Percentiles rank a stretch among this genome's conserved stretches.
Conservation (phyloP, 2,888 invertebrate species). For the Drosophila monieri region DNA sequence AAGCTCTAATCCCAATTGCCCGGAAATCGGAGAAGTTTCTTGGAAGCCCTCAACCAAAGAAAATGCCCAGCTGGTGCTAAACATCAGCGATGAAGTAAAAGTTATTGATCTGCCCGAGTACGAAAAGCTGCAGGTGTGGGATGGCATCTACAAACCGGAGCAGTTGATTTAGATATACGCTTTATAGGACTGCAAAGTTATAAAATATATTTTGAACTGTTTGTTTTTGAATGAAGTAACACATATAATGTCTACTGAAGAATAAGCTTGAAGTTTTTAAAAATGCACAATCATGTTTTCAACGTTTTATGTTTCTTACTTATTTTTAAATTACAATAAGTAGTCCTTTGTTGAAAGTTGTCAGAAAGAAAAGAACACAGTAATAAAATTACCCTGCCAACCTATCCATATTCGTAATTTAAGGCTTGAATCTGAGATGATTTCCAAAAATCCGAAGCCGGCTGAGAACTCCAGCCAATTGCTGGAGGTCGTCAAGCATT, state of each 20-base stretch:
- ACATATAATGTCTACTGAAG: too few species aligned
- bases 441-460: not conserved
- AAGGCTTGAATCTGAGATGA: not conserved
- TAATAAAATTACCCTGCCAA: not conserved
- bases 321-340: not conserved
- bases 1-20: slow-evolving; percentile 74
- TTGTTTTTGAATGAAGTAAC: not conserved
- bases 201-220: not conserved
- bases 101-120: slow-evolving; percentile 75
- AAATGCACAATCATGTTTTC: not conserved
- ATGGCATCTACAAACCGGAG: slow-evolving; percentile 63
- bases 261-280: not conserved
- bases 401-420: not conserved
- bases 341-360: not conserved
- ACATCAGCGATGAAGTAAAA: slow-evolving; percentile 69
- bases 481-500: slow-evolving; percentile 8
- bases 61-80: slow-evolving; percentile 63
- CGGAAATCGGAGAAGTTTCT: slow-evolving; percentile 55
- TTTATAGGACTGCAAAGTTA: not conserved
- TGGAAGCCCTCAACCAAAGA: slow-evolving; percentile 59
- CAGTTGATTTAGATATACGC: slow-evolving; percentile 34
- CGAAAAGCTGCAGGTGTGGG: slow-evolving; percentile 71
- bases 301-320: not conserved
- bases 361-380: not conserved
- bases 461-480: slow-evolving; percentile 2